A percentile compares a stretch with the other conserved stretches of the same genome.
Evolutionary conservation across 2,797 vertebrate genomes (phyloP).

Genomic region (Enteromius argenteus): DNA sequence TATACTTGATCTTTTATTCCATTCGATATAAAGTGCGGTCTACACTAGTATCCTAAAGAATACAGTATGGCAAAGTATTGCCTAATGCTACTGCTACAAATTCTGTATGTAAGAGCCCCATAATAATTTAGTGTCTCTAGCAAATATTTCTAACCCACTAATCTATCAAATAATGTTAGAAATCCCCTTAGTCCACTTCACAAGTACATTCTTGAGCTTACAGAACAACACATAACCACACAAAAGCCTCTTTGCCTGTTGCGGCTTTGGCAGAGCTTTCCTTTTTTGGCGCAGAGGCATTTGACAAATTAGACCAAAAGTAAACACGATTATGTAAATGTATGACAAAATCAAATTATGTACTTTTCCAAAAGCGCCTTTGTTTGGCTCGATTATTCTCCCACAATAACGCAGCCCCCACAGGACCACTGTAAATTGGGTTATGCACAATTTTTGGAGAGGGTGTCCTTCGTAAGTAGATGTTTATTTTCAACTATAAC

Average conservation of each 20-base stretch:
- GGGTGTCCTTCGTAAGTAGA: slow-evolving; percentile 29
- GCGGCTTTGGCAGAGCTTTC: slow-evolving; percentile 39
- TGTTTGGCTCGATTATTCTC: slow-evolving; percentile 71
- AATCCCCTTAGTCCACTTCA: slow-evolving; percentile 18
- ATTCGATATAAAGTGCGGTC: not conserved
- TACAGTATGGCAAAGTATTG: not conserved
- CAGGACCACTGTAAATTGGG: slow-evolving; percentile 64
- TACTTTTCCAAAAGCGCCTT: slow-evolving; percentile 74
- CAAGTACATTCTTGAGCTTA: slow-evolving; percentile 23
- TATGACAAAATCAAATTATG: slow-evolving; percentile 64
- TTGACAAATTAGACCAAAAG: slow-evolving; percentile 63
- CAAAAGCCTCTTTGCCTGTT: slow-evolving; percentile 28
- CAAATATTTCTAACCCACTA: slow-evolving; percentile 1
- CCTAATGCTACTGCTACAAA: not conserved
- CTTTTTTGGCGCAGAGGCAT: slow-evolving; percentile 40
- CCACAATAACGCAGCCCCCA: slow-evolving; percentile 66
- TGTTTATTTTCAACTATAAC: slow-evolving; percentile 1
- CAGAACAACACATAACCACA: slow-evolving; percentile 22
- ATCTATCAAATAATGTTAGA: slow-evolving; percentile 1
- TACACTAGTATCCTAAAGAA: not conserved
- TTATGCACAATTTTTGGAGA: slow-evolving; percentile 62
- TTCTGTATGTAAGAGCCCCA: not conserved
- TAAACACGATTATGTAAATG: slow-evolving; percentile 78
- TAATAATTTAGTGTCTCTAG: not conserved
- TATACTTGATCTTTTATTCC: not conserved